Conservation (phyloP, 1,140 invertebrate species). For the honey bee (Apis mellifera) region DNA sequence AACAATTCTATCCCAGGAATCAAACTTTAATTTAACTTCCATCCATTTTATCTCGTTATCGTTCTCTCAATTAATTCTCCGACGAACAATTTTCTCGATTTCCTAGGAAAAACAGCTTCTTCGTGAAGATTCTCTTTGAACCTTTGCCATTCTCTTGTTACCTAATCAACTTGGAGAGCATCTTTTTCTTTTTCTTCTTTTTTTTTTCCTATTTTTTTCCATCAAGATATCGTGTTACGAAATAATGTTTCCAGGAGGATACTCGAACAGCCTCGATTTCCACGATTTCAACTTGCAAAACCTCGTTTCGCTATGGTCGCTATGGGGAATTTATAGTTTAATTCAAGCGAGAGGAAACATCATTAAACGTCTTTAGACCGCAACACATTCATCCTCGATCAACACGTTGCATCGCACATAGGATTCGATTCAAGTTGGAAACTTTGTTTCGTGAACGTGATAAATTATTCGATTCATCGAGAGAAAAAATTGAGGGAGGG, state of each 20-base stretch:
- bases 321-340: background rate
- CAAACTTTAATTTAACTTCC: background rate
- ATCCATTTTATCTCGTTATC: slow-evolving; percentile 4
- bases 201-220: background rate
- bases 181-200: background rate
- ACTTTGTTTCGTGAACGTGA: background rate
- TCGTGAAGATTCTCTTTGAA: background rate
- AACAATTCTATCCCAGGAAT: background rate
- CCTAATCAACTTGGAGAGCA: background rate
- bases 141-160: background rate
- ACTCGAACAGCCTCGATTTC: background rate
- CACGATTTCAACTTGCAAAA: background rate
- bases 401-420: too few species aligned
- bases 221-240: background rate
- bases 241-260: background rate
- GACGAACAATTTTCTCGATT: slow-evolving; percentile 5
- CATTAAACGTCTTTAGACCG: background rate
- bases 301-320: background rate
- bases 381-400: too few species aligned
- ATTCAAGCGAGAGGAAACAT: background rate
- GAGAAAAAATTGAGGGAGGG: too few species aligned
- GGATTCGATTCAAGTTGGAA: background rate
- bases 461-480: background rate
- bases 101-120: background rate
- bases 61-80: background rate